Percentiles rank a stretch among this genome's conserved stretches.
These are phyloP conservation scores for Chirona hameri DNA, from an alignment of 2,888 invertebrate genomes.

Conservation along the genomic window DNA sequence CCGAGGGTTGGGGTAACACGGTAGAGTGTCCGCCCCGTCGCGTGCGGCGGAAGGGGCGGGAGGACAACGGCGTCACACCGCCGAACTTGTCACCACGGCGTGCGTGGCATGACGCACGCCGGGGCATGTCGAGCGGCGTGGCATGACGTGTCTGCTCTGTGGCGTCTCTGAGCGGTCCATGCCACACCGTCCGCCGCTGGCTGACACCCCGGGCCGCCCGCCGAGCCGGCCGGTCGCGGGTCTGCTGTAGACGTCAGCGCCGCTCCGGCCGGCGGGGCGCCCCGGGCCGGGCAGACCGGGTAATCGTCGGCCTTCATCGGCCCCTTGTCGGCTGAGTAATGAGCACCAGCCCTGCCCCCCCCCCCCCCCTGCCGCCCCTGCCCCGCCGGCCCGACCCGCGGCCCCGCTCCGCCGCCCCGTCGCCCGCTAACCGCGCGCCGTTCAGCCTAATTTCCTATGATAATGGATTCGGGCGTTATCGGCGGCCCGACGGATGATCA, in stretches of 20 bases:
- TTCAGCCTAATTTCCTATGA: not conserved
- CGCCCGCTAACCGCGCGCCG: not conserved
- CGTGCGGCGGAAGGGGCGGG: no score
- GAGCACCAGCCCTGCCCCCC: not conserved
- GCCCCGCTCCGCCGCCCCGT: not conserved
- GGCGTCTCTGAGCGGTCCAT: not conserved
- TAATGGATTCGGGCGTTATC: slow-evolving; percentile 27
- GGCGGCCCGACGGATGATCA: not conserved
- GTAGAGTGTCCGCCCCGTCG: no score
- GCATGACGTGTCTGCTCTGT: not conserved
- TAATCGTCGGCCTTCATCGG: slow-evolving; percentile 2
- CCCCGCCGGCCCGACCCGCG: not conserved
- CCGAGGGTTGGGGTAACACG: no score
- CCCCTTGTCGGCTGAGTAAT: slow-evolving; percentile 1
- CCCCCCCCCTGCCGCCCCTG: not conserved
- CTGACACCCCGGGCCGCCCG: not conserved
- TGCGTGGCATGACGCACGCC: not conserved
- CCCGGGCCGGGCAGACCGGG: not conserved
- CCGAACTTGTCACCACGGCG: no score
- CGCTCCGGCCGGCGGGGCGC: not conserved
- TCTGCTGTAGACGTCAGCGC: not conserved
- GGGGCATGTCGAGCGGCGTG: not conserved
- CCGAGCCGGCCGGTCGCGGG: not conserved
- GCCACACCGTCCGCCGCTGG: no score
- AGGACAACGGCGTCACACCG: no score